Conservation (phyloP, 2,113 vertebrate genomes). For the Pygoscelis adeliae region DNA sequence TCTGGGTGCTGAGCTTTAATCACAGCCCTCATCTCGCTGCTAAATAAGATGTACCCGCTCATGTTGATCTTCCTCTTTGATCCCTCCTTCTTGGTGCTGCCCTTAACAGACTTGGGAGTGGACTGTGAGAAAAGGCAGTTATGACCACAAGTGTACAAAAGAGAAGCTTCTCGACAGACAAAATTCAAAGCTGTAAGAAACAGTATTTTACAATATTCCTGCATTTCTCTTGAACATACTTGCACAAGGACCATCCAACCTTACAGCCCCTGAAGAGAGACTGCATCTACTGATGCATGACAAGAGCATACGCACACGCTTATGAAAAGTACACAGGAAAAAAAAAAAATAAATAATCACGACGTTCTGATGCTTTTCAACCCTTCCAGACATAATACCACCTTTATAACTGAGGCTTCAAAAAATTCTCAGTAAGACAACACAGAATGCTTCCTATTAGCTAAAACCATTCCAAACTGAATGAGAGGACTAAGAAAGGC, state of each 20-base stretch:
- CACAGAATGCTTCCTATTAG: background rate
- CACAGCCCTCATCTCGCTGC: slow-evolving; percentile 98
- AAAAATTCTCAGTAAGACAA: background rate
- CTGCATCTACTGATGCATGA: background rate
- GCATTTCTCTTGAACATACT: background rate
- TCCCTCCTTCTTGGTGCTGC: slow-evolving; percentile 94
- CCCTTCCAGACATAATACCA: background rate
- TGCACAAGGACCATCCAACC: background rate
- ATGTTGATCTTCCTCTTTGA: slow-evolving; percentile 99
- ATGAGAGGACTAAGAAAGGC: background rate
- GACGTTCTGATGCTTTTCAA: slow-evolving; percentile 10
- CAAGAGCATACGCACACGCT: background rate
- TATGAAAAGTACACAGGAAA: background rate
- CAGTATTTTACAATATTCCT: background rate
- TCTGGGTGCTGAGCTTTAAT: slow-evolving; percentile 98
- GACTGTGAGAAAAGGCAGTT: slow-evolving; percentile 80
- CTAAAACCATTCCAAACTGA: background rate
- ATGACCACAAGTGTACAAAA: slow-evolving; percentile 34
- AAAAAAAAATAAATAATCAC: background rate
- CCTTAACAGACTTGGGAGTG: slow-evolving; percentile 93
- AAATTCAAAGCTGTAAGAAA: slow-evolving; percentile 35
- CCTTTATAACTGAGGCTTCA: slow-evolving; percentile 15
- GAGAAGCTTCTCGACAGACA: background rate
- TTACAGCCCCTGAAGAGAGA: background rate
- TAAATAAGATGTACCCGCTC: slow-evolving; percentile 99